Evolutionary conservation across 2,113 vertebrate species (phyloP).

Genomic region (Mellivora capensis): DNA sequence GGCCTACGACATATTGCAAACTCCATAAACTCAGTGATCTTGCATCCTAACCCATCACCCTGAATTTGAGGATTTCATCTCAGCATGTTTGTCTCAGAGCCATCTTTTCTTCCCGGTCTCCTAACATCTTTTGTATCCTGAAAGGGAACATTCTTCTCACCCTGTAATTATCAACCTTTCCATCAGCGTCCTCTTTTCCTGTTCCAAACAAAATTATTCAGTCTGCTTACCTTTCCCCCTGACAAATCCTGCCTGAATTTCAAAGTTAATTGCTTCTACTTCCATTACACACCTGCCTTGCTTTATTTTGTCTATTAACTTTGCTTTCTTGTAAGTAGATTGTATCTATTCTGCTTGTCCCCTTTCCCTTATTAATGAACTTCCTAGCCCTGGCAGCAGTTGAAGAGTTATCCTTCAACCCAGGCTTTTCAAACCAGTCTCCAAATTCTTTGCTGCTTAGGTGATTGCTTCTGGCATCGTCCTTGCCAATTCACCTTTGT

Average conservation of each 20-base stretch:
- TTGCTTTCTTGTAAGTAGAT: conserved; percentile 65
- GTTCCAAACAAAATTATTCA: conserved; percentile 70
- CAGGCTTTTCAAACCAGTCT: conserved; percentile 34
- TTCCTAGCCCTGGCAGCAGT: conserved; percentile 49
- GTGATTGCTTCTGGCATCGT: conserved; percentile 61
- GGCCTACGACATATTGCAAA: neutral
- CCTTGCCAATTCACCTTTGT: conserved; percentile 70
- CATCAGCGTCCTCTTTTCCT: conserved; percentile 64
- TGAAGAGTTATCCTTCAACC: conserved; percentile 48
- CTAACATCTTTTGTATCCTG: conserved; percentile 54
- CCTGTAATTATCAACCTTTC: conserved; percentile 67
- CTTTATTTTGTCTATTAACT: conserved; percentile 65
- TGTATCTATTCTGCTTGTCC: conserved; percentile 35
- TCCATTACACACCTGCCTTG: conserved; percentile 59
- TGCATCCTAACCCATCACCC: neutral
- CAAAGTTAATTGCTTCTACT: conserved; percentile 66
- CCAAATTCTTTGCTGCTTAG: conserved; percentile 67
- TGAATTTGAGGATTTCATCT: conserved; percentile 26
- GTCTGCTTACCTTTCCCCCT: conserved; percentile 41
- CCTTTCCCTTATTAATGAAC: conserved; percentile 62
- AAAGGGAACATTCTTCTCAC: conserved; percentile 56
- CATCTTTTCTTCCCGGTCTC: neutral
- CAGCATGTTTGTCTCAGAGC: neutral
- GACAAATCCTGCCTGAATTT: conserved; percentile 35
- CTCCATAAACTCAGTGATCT: neutral